Evolutionary conservation across 2,888 invertebrate genomes (phyloP).

Genomic region (Sarcophaga caerulescens): DNA sequence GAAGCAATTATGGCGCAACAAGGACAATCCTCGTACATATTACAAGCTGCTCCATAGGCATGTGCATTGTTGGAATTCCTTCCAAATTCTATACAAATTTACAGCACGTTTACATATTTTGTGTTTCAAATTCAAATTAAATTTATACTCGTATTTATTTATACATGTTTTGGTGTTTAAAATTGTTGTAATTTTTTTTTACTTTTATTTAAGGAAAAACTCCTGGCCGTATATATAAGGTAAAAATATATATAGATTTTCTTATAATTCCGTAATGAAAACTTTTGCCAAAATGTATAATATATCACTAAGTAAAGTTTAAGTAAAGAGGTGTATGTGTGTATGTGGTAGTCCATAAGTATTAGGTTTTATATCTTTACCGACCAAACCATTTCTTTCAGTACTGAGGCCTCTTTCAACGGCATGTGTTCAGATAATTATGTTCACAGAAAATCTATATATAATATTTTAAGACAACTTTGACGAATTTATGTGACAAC

Average conservation of each 20-base stretch:
- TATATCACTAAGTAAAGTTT: background rate
- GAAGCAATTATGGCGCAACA: too few species aligned
- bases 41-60: too few species aligned
- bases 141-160: too few species aligned
- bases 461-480: too few species aligned
- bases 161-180: too few species aligned
- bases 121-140: slow-evolving; percentile 18
- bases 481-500: too few species aligned
- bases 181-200: too few species aligned
- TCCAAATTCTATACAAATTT: slow-evolving; percentile 19
- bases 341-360: slow-evolving; percentile 5
- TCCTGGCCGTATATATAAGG: background rate
- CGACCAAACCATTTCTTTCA: background rate
- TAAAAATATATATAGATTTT: background rate
- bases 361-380: slow-evolving; percentile 12
- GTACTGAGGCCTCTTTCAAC: background rate
- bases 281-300: background rate
- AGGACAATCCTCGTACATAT: too few species aligned
- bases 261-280: background rate
- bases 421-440: too few species aligned
- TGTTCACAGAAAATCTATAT: too few species aligned
- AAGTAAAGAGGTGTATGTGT: background rate
- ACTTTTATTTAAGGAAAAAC: too few species aligned
- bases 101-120: background rate
- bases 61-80: background rate